phyloP scores from a whole-genome alignment of 2,113 vertebrate genomes.

The Grus americana region DNA sequence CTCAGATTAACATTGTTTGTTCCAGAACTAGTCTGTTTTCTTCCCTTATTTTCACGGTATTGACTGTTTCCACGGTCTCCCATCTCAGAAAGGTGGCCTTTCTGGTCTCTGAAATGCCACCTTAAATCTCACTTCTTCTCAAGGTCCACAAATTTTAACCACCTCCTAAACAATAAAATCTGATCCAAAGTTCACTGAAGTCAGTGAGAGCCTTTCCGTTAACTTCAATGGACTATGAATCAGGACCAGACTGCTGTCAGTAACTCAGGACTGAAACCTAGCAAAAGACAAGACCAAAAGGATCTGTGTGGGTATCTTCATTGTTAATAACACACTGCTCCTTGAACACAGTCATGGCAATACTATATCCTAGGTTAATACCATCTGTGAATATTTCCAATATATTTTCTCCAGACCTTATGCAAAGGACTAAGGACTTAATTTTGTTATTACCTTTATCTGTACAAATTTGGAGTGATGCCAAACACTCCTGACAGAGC shows the following conservation, averaged over 20 bases:
- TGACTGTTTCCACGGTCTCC: not conserved
- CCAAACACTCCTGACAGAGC: not conserved
- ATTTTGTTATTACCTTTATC: not conserved
- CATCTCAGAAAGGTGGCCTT: not conserved
- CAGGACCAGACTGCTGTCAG: not conserved
- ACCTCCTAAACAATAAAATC: not conserved
- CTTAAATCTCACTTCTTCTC: not conserved
- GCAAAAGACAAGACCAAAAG: not conserved
- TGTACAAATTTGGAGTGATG: not conserved
- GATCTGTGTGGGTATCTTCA: not conserved
- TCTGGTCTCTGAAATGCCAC: not conserved
- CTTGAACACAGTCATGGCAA: not conserved
- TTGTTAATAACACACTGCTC: not conserved
- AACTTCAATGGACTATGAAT: not conserved
- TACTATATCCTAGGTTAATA: not conserved
- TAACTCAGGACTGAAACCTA: not conserved
- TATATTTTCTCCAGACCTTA: not conserved
- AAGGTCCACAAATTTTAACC: conserved; percentile 11
- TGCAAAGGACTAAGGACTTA: not conserved
- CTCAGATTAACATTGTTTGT: not conserved
- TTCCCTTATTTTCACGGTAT: not conserved
- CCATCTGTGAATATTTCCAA: not conserved
- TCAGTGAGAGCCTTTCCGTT: not conserved
- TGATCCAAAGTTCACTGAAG: not conserved
- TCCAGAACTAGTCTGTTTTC: not conserved